phyloP scores from a whole-genome alignment of 2,113 vertebrate species.

The Octodon degus region DNA sequence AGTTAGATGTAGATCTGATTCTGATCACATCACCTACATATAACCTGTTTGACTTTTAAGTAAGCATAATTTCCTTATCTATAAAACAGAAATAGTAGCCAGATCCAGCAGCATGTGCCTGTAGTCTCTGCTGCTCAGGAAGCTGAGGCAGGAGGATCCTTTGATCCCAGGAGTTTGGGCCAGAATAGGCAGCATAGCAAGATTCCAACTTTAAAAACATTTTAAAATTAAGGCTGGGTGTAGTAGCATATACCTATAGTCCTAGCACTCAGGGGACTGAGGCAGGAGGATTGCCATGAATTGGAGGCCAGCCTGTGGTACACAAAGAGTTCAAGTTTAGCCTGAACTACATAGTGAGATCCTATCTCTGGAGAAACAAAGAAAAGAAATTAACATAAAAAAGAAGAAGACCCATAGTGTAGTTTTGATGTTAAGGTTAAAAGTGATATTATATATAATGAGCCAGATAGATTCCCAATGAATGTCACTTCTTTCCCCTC shows the following conservation, averaged over 20 bases:
- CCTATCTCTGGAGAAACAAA: background rate
- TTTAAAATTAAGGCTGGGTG: background rate
- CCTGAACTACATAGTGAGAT: background rate
- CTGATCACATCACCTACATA: background rate
- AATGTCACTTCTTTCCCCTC: background rate
- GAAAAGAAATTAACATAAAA: background rate
- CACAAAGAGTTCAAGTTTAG: background rate
- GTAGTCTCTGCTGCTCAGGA: background rate
- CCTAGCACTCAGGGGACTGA: background rate
- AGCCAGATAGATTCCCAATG: background rate
- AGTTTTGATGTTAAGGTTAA: background rate
- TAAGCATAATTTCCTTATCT: conserved; percentile 19
- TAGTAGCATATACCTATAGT: background rate
- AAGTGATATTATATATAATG: conserved; percentile 9
- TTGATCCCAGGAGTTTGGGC: background rate
- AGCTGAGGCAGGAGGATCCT: background rate
- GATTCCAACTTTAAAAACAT: background rate
- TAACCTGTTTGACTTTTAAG: conserved; percentile 32
- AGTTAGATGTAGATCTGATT: conserved; percentile 25
- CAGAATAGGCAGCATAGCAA: background rate
- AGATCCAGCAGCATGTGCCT: background rate
- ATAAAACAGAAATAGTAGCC: background rate
- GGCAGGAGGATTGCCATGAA: background rate
- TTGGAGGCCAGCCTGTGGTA: background rate
- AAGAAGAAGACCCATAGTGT: background rate